Evolutionary conservation across 2,113 vertebrate genomes (phyloP).

Genomic region (Syrrhaptes paradoxus): DNA sequence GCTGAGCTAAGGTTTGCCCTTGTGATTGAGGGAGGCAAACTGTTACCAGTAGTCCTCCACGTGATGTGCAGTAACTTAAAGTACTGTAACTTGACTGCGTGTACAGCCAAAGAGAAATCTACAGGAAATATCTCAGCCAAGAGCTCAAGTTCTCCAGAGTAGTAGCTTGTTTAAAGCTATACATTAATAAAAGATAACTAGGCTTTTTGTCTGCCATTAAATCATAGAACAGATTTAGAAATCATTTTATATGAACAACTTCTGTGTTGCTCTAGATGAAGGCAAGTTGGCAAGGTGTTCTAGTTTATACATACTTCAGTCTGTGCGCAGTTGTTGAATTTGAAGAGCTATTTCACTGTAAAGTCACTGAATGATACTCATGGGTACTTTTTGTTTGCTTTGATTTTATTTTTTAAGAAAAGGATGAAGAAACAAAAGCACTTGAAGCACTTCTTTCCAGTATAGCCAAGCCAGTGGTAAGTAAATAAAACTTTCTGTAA

Average conservation of each 20-base stretch:
- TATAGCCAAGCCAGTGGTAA: constrained; percentile 88
- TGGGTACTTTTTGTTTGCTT: constrained; percentile 2
- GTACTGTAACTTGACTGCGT: not conserved
- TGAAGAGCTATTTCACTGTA: not conserved
- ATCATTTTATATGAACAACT: not conserved
- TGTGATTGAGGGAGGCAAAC: not conserved
- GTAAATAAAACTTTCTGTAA: constrained; percentile 55
- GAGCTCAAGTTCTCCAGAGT: not conserved
- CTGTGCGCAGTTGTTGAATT: not conserved
- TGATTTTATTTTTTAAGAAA: constrained; percentile 78
- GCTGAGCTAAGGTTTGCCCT: not conserved
- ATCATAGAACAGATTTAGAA: not conserved
- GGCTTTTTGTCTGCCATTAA: not conserved
- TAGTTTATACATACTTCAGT: not conserved
- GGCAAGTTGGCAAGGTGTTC: not conserved
- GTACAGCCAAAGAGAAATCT: not conserved
- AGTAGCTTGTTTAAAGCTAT: not conserved
- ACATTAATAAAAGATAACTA: not conserved
- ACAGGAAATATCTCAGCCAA: not conserved
- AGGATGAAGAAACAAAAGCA: constrained; percentile 88
- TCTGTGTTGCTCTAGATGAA: not conserved
- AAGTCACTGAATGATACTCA: constrained; percentile 11
- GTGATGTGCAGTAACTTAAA: not conserved
- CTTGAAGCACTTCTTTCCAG: constrained; percentile 85
- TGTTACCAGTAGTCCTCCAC: not conserved